Conservation (phyloP, 2,888 invertebrate genomes). For the Plusia festucae region DNA sequence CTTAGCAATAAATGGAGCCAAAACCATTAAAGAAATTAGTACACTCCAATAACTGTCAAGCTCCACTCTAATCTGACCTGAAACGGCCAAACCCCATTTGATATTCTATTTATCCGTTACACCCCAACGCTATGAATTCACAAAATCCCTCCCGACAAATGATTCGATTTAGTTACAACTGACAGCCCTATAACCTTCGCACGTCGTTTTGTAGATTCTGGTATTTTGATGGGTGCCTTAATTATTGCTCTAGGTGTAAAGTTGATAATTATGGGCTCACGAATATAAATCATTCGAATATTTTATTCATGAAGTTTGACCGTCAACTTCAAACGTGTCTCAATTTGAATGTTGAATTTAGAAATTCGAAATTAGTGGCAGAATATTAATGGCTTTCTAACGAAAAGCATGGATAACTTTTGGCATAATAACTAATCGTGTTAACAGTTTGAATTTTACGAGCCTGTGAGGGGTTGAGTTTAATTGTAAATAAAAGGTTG, state of each 20-base stretch:
- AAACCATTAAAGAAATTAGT: conserved; percentile 15
- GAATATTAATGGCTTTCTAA: conserved; percentile 42
- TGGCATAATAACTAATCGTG: conserved; percentile 21
- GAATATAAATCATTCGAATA: conserved; percentile 33
- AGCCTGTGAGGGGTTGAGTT: conserved; percentile 7
- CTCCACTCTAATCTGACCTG: conserved; percentile 28
- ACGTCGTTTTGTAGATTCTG: conserved; percentile 75
- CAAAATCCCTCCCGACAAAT: conserved; percentile 48
- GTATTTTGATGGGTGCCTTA: conserved; percentile 61
- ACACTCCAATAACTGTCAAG: conserved; percentile 34
- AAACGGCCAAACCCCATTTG: conserved; percentile 31
- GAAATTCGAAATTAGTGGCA: conserved; percentile 35
- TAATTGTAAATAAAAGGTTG: conserved; percentile 1
- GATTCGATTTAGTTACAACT: conserved; percentile 47
- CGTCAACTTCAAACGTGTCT: conserved; percentile 44
- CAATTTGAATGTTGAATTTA: conserved; percentile 34
- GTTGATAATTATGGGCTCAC: conserved; percentile 39
- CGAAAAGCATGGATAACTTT: conserved; percentile 33
- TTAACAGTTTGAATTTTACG: conserved; percentile 29
- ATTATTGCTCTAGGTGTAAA: conserved; percentile 73
- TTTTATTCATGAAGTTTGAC: conserved; percentile 49
- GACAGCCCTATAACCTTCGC: conserved; percentile 56
- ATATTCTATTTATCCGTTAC: conserved; percentile 30
- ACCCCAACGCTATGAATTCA: conserved; percentile 48
- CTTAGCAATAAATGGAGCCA: background rate